Evolutionary conservation across 1,140 invertebrate species (phyloP).

Genomic region (Hylaeus volcanicus): DNA sequence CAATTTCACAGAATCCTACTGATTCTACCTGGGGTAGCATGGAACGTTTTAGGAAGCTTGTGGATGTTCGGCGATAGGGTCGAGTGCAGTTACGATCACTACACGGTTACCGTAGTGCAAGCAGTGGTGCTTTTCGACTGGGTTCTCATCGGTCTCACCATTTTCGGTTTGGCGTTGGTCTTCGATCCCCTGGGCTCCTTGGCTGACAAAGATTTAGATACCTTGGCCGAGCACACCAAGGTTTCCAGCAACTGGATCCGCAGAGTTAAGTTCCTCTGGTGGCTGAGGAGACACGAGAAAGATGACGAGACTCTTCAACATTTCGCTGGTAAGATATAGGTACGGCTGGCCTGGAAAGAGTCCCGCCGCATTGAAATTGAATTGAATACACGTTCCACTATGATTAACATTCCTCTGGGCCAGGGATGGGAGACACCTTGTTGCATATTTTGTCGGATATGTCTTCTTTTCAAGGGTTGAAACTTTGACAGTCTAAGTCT

Average conservation of each 20-base stretch:
- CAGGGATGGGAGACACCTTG: too few species aligned
- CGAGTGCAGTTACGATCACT: constrained; percentile 85
- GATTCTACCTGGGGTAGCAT: constrained; percentile 87
- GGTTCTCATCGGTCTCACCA: constrained; percentile 87
- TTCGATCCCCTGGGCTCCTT: constrained; percentile 90
- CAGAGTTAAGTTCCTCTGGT: constrained; percentile 90
- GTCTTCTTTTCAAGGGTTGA: too few species aligned
- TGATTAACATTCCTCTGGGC: too few species aligned
- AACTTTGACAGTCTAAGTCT: too few species aligned
- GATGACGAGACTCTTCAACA: constrained; percentile 91
- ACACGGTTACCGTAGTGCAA: constrained; percentile 87
- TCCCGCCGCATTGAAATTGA: constrained; percentile 52
- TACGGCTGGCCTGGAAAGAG: constrained; percentile 65
- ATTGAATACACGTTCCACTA: not conserved
- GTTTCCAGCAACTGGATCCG: constrained; percentile 85
- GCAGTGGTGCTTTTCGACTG: constrained; percentile 90
- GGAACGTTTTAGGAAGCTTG: constrained; percentile 90
- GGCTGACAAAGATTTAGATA: constrained; percentile 83
- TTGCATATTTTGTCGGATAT: too few species aligned
- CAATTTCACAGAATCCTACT: constrained; percentile 83
- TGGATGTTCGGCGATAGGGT: constrained; percentile 89
- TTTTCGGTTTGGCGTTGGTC: constrained; percentile 88
- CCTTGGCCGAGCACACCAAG: constrained; percentile 78
- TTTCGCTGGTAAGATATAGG: constrained; percentile 86
- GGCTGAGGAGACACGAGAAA: constrained; percentile 89